Percentiles rank a stretch among this genome's conserved stretches.
Evolutionary conservation across 1,140 invertebrate genomes (phyloP).

Genomic region (Brachionus koreanus): DNA sequence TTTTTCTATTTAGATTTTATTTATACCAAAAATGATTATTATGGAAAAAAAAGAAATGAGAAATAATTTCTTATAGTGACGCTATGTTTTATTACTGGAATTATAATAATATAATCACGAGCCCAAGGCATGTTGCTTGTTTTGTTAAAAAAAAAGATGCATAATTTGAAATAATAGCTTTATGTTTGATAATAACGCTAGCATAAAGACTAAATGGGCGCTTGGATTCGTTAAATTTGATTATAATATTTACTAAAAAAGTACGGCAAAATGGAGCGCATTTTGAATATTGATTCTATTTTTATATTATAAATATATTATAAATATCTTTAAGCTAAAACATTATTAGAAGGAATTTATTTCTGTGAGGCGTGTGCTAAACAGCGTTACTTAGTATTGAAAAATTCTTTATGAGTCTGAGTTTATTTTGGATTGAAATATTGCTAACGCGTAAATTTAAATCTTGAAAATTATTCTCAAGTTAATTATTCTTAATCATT

Average conservation of each 20-base stretch:
- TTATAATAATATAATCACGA: conserved; percentile 34
- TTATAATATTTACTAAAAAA: background rate
- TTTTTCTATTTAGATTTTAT: background rate
- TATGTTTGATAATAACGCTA: background rate
- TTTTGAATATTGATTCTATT: background rate
- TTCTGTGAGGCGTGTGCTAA: background rate
- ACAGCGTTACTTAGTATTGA: background rate
- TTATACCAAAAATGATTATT: conserved; percentile 24
- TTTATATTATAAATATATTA: background rate
- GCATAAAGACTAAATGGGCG: background rate
- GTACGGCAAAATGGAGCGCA: background rate
- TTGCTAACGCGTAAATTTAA: background rate
- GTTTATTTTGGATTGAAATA: background rate
- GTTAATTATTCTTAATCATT: no score
- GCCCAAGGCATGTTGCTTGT: background rate
- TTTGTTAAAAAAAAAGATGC: background rate
- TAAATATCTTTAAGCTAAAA: background rate
- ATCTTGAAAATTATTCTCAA: background rate
- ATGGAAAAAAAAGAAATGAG: conserved; percentile 15
- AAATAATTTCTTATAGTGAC: conserved; percentile 28
- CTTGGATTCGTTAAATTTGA: background rate
- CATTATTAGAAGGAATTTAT: background rate
- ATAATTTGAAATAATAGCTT: background rate
- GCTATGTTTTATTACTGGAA: conserved; percentile 4
- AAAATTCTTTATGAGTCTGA: background rate